Base-by-base conservation (phyloP, 1,140 invertebrate species). In the Brachionus manjavacas region DNA sequence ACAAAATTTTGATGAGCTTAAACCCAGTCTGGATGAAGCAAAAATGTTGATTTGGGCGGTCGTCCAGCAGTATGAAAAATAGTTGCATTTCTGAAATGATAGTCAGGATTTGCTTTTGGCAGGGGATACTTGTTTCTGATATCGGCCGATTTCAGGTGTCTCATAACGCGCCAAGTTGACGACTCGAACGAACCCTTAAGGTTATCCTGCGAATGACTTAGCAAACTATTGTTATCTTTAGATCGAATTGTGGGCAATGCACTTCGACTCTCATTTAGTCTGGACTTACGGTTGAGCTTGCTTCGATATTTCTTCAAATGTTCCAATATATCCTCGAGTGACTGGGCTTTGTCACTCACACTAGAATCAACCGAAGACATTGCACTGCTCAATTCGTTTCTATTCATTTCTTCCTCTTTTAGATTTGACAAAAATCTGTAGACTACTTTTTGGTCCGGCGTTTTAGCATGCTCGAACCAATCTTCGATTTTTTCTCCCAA, bases 81-180 rank as follows among this genome's bases (percentile, higher is more conserved):
- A 35, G 78, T 80, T 39, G 78, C 78, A 64, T 80, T 80, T 55
- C 78, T 55, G 14, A 80, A 80, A 80, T 80, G 78, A 55, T 55
- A 80, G 28, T 80, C 78, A n/a, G 78, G 78, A 80, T 80, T 80
- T 80, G 78, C 78, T 80, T 80, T 80, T 28, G 78, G 78, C 11
- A 80, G 11, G 1, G 78, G 78, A 25, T 80, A 80, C 16, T 64
- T 80, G n/a, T 80, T 80, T 80, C 78, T 55, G 23, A 80, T 16
- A 64, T 80, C 78, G 28, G 78, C 78, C 20, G 78, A 35, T 55
- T 64, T 55, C 0, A 80, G 14, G 46, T 80, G 49, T 64, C 78
- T 31, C 78, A 80, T 80, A 1, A 80, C 78, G 11, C 78, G 14
- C 78, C 78, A 80, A 16, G 78, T 60, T 14, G 49, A 60, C n/a